Conservation (phyloP, 2,113 vertebrate genomes). For the Colossoma macropomum region DNA sequence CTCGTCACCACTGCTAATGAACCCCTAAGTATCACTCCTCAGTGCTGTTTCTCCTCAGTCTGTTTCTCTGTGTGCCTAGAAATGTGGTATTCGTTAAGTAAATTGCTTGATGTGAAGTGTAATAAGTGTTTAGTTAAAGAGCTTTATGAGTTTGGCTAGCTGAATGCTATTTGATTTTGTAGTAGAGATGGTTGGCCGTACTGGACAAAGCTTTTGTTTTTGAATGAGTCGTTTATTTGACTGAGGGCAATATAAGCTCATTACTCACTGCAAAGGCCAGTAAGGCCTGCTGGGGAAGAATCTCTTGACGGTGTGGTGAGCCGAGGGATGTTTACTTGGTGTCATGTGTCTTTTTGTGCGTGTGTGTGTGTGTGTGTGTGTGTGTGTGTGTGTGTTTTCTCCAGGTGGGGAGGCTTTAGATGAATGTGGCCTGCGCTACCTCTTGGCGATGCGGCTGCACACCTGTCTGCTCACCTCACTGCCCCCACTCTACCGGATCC, state of each 20-base stretch:
- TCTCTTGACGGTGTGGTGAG: no score
- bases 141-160: not conserved
- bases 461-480: constrained; percentile 95
- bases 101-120: no score
- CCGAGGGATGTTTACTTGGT: not conserved
- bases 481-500: constrained; percentile 92
- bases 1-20: no score
- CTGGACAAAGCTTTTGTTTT: not conserved
- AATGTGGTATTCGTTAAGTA: no score
- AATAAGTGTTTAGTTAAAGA: not conserved
- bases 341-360: constrained; percentile 9
- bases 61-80: no score
- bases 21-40: no score
- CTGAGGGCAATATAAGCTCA: not conserved
- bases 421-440: constrained; percentile 93
- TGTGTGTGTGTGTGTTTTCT: constrained; percentile 45
- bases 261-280: not conserved
- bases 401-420: constrained; percentile 93
- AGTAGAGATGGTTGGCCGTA: not conserved
- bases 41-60: no score
- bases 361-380: constrained; percentile 38
- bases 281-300: no score
- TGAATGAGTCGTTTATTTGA: not conserved
- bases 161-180: not conserved
- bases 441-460: constrained; percentile 96